A percentile compares a stretch with the other conserved stretches of the same genome.
phyloP scores from a whole-genome alignment of 1,140 invertebrate species.

The Penaeus chinensis region DNA sequence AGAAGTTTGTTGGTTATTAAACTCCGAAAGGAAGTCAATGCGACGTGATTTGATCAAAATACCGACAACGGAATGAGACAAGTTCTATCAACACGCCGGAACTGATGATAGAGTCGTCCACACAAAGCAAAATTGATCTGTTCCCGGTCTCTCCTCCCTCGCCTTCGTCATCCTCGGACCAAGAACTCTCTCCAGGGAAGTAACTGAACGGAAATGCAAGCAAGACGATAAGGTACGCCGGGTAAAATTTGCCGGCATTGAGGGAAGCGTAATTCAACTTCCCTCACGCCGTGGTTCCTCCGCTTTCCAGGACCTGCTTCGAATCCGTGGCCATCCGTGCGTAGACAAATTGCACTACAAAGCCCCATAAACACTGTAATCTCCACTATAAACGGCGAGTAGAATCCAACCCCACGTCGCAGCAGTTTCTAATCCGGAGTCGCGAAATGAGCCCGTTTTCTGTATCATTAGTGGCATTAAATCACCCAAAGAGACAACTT shows the following conservation, averaged over 20 bases:
- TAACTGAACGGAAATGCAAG: not conserved
- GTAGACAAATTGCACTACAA: conserved; percentile 30
- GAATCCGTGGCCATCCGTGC: conserved; percentile 12
- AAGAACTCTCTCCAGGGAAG: not conserved
- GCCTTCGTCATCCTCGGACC: not conserved
- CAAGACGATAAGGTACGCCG: too few species aligned
- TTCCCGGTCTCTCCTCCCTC: not conserved
- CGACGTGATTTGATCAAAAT: too few species aligned
- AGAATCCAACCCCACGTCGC: conserved; percentile 16
- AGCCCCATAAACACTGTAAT: conserved; percentile 30
- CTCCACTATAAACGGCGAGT: conserved; percentile 26
- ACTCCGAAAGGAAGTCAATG: too few species aligned
- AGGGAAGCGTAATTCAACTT: conserved; percentile 23
- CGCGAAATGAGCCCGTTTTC: conserved; percentile 38
- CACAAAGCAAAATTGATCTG: not conserved
- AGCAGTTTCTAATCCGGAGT: conserved; percentile 35
- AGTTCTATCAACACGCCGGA: too few species aligned
- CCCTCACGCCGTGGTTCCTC: not conserved
- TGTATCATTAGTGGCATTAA: conserved; percentile 34
- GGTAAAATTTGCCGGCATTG: not conserved
- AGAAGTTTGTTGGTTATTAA: too few species aligned
- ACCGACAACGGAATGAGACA: too few species aligned
- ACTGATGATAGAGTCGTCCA: too few species aligned
- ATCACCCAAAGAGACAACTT: conserved; percentile 31
- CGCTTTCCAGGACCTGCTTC: not conserved